Percentiles rank a stretch among this genome's conserved stretches.
phyloP scores from a whole-genome alignment of 1,140 invertebrate genomes.

The Streblospio benedicti region DNA sequence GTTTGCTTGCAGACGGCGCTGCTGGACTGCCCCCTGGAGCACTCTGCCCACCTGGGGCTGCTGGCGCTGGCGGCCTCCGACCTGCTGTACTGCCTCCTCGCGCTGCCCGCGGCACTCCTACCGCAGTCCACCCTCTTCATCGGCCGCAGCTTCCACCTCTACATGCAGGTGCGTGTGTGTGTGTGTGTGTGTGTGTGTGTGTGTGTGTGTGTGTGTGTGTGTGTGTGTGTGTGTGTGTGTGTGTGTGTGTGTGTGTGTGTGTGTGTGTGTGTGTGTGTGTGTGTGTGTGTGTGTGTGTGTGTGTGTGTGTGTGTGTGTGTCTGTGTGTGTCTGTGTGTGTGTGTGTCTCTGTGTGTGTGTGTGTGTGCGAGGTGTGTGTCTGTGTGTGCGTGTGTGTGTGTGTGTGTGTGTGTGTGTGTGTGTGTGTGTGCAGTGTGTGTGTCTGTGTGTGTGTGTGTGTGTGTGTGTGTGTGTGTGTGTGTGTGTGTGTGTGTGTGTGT shows the following conservation, averaged over 20 bases:
- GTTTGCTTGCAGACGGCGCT: too few relatives aligned
- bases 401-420: conserved; percentile 6
- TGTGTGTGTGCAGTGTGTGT: not conserved
- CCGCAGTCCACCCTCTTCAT: not conserved
- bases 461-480: not conserved
- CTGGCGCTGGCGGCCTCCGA: conserved; percentile 41
- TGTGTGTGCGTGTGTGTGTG: conserved; percentile 9
- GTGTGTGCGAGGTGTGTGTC: conserved; percentile 3
- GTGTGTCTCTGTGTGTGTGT: conserved; percentile 8
- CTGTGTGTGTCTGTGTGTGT: conserved; percentile 9
- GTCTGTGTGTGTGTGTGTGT: conserved; percentile 2
- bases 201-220: conserved; percentile 8
- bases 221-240: conserved; percentile 10
- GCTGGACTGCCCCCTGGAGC: conserved; percentile 39
- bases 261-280: conserved; percentile 10
- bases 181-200: conserved; percentile 11
- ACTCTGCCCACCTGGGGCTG: conserved; percentile 40
- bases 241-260: conserved; percentile 12
- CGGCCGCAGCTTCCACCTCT: not conserved
- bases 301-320: conserved; percentile 10
- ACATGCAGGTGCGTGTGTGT: not conserved
- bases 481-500: not conserved
- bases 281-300: conserved; percentile 9
- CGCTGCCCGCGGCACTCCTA: not conserved
- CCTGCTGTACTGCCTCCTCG: conserved; percentile 38